Evolutionary conservation across 64 coral and sea anemone species (phyloP).

Genomic region (Acropora yongei): DNA sequence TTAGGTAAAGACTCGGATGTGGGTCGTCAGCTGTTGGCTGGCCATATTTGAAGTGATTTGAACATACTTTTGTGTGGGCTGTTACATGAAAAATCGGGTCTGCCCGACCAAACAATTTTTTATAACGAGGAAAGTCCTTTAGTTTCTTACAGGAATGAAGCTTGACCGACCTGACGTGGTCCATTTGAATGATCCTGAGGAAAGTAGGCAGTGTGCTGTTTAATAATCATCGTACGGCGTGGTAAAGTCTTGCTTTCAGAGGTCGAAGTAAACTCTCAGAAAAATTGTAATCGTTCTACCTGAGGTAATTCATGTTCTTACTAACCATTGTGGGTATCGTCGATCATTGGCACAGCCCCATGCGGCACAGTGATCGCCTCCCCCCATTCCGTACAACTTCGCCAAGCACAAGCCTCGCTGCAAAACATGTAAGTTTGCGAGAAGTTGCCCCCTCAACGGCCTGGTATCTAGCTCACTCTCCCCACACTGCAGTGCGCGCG

Average conservation of each 20-base stretch:
- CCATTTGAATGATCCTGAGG: constrained; percentile 31
- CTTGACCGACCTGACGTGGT: background rate
- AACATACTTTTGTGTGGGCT: too few species aligned
- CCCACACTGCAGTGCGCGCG: background rate
- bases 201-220: background rate
- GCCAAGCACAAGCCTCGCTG: background rate
- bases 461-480: background rate
- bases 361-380: constrained; percentile 43
- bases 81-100: too few species aligned
- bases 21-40: too few species aligned
- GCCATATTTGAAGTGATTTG: too few species aligned
- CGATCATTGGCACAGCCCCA: constrained; percentile 51
- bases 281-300: background rate
- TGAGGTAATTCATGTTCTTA: constrained; percentile 2
- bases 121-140: constrained; percentile 12
- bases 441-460: constrained; percentile 15
- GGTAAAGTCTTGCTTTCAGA: background rate
- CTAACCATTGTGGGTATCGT: constrained; percentile 43
- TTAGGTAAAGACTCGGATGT: too few species aligned
- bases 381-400: background rate
- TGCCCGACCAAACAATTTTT: background rate
- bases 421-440: background rate
- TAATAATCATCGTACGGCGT: background rate
- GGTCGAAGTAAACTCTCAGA: background rate
- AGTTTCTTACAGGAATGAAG: constrained; percentile 17